Evolutionary conservation across 1,140 invertebrate genomes (phyloP).

Genomic region (Diorhabda elongata): DNA sequence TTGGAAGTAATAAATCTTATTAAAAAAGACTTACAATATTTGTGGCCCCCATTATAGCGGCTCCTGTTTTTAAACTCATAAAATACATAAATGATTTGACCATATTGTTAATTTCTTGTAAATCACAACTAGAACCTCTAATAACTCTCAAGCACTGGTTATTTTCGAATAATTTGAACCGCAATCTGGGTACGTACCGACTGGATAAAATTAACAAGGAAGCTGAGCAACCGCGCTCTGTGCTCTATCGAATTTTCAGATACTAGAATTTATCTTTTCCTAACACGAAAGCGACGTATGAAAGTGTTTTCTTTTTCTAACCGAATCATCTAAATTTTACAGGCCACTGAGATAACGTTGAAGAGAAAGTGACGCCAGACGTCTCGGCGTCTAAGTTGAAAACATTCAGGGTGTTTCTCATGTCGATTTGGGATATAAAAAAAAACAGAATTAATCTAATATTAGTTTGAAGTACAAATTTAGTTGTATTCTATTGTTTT

Average conservation of each 20-base stretch:
- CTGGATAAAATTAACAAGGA: neutral
- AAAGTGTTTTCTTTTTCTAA: too few species aligned
- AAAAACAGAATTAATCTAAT: too few species aligned
- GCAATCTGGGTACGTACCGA: neutral
- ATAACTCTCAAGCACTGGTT: too few species aligned
- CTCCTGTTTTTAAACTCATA: conserved; percentile 30
- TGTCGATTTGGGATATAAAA: neutral
- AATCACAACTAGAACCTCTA: neutral
- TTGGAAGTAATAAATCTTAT: too few species aligned
- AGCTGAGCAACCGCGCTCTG: neutral
- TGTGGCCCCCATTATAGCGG: conserved; percentile 24
- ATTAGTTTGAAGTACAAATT: too few species aligned
- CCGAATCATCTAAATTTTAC: too few species aligned
- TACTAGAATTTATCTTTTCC: neutral
- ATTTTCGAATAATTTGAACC: neutral
- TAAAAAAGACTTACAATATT: conserved; percentile 21
- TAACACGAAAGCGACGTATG: too few species aligned
- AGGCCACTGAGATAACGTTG: neutral
- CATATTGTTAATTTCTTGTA: neutral
- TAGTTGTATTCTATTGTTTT: too few species aligned
- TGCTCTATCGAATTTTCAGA: neutral
- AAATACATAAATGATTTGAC: conserved; percentile 24
- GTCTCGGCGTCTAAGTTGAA: conserved; percentile 13
- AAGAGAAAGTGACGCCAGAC: conserved; percentile 19
- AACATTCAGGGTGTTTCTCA: neutral